Base-by-base conservation (phyloP, 2,888 invertebrate species). In the Lypha dubia region DNA sequence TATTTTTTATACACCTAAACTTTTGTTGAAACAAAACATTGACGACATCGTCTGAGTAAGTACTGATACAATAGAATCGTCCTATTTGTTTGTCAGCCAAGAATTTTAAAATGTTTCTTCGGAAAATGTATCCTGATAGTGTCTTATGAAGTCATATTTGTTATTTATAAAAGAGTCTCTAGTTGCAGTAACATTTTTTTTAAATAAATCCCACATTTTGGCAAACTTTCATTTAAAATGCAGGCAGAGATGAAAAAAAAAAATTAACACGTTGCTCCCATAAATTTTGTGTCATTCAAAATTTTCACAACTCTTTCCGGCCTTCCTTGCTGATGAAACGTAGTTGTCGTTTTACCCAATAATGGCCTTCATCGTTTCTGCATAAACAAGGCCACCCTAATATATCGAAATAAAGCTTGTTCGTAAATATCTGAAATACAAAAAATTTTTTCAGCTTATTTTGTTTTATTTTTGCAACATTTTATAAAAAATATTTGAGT, bases 1-100 rank as follows among this genome's bases (percentile, higher is more conserved):
- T 49, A 51, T 20, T 68, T 77, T 5, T 51, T 46, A 46, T 58
- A 41, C 41, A 68, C 68, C 68, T 20, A 51, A 77, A 68, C 38
- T 77, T 77, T 68, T 58, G 5, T 53, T 28, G 9, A 24, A 44
- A 38, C 46, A 75, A 51, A 56, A 41, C 41, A 44, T 28, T 62
- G n/a, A 28, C 41, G 51, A 60, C 60, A n/a, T 32, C 38, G n/a
- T 32, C 22, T 75, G 63, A 28, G 17, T 49, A 46, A n/a, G 22
- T n/a, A 35, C 7, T 44, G n/a, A 15, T 38, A n/a, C 1, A n/a
- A 7, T 56, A 24, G 35, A 1, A 8, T 15, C 11, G 35, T 51
- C 24, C 38, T 7, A 17, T 32, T 20, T 20, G 6, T 0, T 24
- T 49, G 32, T 13, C 13, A 11, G 9, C 8, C 35, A 38, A 41